Evolutionary conservation across 2,113 vertebrate species (phyloP), one percentile per base, ranked within the genome.

Genomic region (Panthera leo): DNA sequence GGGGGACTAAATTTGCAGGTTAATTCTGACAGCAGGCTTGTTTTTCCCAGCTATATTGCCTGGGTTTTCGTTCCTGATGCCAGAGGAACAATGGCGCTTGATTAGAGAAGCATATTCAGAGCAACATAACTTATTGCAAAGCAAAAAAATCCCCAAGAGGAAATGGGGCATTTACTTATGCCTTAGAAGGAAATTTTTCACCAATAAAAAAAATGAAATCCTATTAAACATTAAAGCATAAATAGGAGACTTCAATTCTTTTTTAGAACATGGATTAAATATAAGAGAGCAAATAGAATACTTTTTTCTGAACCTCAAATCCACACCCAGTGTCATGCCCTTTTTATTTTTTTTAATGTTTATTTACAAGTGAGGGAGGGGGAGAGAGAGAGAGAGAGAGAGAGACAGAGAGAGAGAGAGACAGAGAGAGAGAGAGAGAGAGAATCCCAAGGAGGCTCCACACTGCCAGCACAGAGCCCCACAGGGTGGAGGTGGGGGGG

Each of bases 221-320:
- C 89, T n/a, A 27, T 65, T 36, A 83, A 70, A 53, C 61, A 75
- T 13, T 42, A 75, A 13, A 29, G 9, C 13, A 87, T 67, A 80
- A 71, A 76, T 45, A 5, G 6, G 2, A 73, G 12, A 7, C 29
- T 42, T 95, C 45, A 18, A 48, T 51, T 21, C 55, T 42, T 53
- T 94, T 95, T 85, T 61, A 90, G 16, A 91, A 88, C 3, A 31
- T 31, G 15, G 6, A 42, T 65, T 97, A 87, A 89, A 70, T 65
- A 80, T 29, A 91, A 7, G 16, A 51, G 34, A 89, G 18, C 45
- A 82, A 89, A 15, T 68, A 86, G 23, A 86, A 76, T 70, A 76
- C 48, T 93, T 88, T 29, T 48, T 88, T 18, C 70, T 75, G n/a
- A 94, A 39, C 39, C 10, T 94, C 39, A 88, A 48, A 55, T 89